These are phyloP conservation scores for Charina bottae DNA, from an alignment of 2,113 vertebrate species.

Conservation along the genomic window DNA sequence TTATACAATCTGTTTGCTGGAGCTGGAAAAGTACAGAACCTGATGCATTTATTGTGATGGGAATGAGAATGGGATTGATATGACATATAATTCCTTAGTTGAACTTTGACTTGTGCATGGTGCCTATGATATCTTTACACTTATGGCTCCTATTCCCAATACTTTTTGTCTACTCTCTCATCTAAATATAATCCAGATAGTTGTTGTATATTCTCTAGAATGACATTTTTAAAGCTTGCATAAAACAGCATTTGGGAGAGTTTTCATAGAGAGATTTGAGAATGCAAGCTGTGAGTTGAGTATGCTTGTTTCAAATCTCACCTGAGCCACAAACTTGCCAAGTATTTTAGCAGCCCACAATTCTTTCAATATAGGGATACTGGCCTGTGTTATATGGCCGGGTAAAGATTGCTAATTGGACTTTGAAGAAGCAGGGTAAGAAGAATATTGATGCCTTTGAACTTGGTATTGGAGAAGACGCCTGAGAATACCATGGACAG, in stretches of 20 bases:
- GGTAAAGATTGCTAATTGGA: no score
- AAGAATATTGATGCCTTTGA: no score
- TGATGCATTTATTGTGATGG: background rate
- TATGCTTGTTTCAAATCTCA: background rate
- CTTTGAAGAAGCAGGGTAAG: no score
- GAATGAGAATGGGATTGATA: background rate
- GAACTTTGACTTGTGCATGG: background rate
- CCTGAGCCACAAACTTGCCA: background rate
- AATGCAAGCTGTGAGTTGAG: background rate
- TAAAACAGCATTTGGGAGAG: background rate
- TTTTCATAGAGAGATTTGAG: background rate
- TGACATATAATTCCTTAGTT: rapidly evolving
- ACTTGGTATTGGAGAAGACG: no score
- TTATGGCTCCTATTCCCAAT: background rate
- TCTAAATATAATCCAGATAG: background rate
- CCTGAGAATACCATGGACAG: no score
- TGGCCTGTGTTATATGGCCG: background rate
- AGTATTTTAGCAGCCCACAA: background rate
- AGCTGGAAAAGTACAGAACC: background rate
- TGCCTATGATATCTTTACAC: background rate
- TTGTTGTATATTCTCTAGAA: background rate
- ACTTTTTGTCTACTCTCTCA: background rate
- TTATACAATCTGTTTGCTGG: background rate
- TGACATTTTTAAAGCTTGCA: background rate
- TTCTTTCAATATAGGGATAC: background rate